These are phyloP conservation scores for Microchrysa polita DNA, from an alignment of 2,888 invertebrate species.

Conservation along the genomic window DNA sequence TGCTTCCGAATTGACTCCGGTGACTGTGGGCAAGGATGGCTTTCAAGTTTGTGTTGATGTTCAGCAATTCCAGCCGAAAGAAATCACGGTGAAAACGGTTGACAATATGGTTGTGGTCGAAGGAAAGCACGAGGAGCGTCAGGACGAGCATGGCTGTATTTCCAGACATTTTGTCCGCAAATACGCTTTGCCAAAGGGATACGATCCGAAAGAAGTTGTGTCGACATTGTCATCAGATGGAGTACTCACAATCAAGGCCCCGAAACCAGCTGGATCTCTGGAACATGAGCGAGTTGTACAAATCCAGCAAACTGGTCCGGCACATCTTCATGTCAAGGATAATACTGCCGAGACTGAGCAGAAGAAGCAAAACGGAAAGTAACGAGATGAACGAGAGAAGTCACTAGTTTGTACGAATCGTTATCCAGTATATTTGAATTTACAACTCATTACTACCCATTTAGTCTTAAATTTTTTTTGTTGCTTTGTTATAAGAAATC, in stretches of 20 bases:
- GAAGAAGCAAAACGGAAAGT: constrained; percentile 14
- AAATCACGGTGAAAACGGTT: constrained; percentile 75
- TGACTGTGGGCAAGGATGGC: constrained; percentile 70
- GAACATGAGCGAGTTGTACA: constrained; percentile 68
- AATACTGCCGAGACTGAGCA: constrained; percentile 50
- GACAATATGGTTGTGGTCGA: constrained; percentile 73
- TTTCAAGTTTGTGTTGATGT: too few species aligned
- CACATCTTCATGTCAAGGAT: constrained; percentile 45
- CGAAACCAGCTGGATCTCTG: constrained; percentile 56
- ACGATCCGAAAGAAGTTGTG: constrained; percentile 75
- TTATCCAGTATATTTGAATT: too few species aligned
- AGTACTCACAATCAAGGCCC: constrained; percentile 77
- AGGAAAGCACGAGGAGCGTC: constrained; percentile 76
- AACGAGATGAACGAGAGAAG: background rate
- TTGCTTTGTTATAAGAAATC: too few species aligned
- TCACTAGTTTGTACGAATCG: background rate
- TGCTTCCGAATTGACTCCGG: background rate
- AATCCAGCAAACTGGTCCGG: constrained; percentile 70
- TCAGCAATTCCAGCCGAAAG: constrained; percentile 75
- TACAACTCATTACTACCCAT: too few species aligned
- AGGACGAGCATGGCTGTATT: constrained; percentile 78
- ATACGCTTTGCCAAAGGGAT: constrained; percentile 74
- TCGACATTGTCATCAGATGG: constrained; percentile 85
- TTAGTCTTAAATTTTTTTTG: too few species aligned
- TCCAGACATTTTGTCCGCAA: constrained; percentile 81